Percentiles rank a stretch among this genome's conserved stretches.
phyloP scores from a whole-genome alignment of 2,113 vertebrate genomes.

The Limanda limanda region DNA sequence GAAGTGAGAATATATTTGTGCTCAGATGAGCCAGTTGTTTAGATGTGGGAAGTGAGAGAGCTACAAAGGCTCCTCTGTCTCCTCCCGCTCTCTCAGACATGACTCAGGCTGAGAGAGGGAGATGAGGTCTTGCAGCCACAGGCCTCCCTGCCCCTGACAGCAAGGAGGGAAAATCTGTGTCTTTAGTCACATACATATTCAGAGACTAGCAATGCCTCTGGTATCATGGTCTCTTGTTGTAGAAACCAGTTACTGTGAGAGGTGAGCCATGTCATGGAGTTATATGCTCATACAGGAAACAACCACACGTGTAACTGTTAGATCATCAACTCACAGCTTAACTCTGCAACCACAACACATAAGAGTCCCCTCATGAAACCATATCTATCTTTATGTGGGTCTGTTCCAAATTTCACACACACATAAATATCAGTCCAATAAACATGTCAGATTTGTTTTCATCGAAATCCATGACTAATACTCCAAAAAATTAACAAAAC shows the following conservation, averaged over 20 bases:
- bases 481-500: too few species aligned
- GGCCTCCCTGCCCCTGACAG: constrained; percentile 33
- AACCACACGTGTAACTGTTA: too few species aligned
- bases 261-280: not conserved
- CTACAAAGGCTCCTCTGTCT: constrained; percentile 71
- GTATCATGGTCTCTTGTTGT: not conserved
- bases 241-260: not conserved
- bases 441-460: too few species aligned
- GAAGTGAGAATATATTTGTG: constrained; percentile 29
- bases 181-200: not conserved
- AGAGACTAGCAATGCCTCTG: not conserved
- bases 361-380: too few species aligned
- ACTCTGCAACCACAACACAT: not conserved
- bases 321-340: not conserved
- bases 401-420: too few species aligned
- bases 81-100: constrained; percentile 63
- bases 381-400: too few species aligned
- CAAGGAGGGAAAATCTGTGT: constrained; percentile 3
- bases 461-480: too few species aligned
- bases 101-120: constrained; percentile 65
- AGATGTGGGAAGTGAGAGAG: constrained; percentile 37
- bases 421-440: too few species aligned
- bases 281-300: not conserved
- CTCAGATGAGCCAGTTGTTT: constrained; percentile 51
- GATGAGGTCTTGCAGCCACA: constrained; percentile 56